Evolutionary conservation across 2,888 invertebrate genomes (phyloP).

Genomic region (Flexamia atlantica): DNA sequence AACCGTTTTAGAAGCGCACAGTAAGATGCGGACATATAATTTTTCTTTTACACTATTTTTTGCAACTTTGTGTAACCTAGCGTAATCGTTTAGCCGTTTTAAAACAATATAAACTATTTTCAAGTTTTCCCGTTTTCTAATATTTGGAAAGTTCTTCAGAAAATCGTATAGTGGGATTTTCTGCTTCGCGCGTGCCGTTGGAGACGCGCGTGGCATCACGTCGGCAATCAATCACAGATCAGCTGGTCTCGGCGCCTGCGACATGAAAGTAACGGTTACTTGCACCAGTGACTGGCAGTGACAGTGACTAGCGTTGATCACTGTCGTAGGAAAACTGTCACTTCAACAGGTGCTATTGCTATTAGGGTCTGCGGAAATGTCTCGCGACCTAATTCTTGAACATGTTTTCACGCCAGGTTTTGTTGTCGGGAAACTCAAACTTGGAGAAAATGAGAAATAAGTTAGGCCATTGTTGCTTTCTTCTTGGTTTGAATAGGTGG

Average conservation of each 20-base stretch:
- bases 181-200: neutral
- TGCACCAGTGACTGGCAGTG: neutral
- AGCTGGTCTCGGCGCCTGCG: neutral
- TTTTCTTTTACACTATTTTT: no score
- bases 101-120: neutral
- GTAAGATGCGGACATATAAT: no score
- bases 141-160: neutral
- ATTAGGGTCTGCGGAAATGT: neutral
- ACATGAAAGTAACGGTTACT: neutral
- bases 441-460: no score
- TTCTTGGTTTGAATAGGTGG: no score
- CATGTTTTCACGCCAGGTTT: no score
- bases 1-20: no score
- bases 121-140: conserved; percentile 2
- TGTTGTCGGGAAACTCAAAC: no score
- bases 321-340: neutral
- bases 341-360: no score
- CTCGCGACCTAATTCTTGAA: neutral
- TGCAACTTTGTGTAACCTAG: no score
- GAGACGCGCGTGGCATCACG: neutral
- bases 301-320: neutral
- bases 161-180: neutral
- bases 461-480: no score
- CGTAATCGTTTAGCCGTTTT: neutral
- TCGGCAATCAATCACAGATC: conserved; percentile 19